These are phyloP conservation scores for Chloroceryle amazona DNA, from an alignment of 2,797 vertebrate genomes.

Conservation along the genomic window DNA sequence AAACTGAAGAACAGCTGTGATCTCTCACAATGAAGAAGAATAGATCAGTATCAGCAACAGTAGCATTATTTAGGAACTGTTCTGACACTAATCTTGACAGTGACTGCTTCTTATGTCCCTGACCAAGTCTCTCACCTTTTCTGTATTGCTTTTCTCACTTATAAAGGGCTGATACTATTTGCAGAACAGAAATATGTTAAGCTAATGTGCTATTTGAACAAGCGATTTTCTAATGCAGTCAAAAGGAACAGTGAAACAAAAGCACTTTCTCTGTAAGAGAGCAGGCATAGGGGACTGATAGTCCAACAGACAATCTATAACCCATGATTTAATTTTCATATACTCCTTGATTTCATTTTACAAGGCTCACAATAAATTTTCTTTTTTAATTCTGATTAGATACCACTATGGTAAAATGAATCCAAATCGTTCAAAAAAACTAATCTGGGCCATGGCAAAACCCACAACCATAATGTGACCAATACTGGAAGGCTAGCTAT, in stretches of 20 bases:
- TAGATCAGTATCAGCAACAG: not conserved
- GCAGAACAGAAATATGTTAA: not conserved
- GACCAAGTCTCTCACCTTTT: not conserved
- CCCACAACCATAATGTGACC: not conserved
- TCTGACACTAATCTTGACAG: not conserved
- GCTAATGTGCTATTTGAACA: not conserved
- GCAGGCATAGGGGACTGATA: not conserved
- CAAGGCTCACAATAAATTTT: not conserved
- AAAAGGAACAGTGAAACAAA: not conserved
- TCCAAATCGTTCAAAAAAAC: not conserved
- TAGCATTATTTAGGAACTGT: not conserved
- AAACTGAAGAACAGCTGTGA: not conserved
- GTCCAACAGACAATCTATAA: not conserved
- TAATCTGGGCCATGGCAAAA: not conserved
- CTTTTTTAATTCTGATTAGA: not conserved
- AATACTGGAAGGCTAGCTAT: not conserved
- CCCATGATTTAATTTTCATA: not conserved
- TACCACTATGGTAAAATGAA: not conserved
- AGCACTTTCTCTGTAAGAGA: not conserved
- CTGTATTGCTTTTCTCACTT: not conserved
- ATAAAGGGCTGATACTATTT: not conserved
- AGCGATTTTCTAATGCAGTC: not conserved
- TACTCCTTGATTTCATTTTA: not conserved
- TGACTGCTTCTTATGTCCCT: rapidly evolving
- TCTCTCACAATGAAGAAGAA: not conserved